Evolutionary conservation across 1,140 invertebrate genomes (phyloP), one percentile per base, ranked within the genome.

Genomic region (Nixonia krombeini): DNA sequence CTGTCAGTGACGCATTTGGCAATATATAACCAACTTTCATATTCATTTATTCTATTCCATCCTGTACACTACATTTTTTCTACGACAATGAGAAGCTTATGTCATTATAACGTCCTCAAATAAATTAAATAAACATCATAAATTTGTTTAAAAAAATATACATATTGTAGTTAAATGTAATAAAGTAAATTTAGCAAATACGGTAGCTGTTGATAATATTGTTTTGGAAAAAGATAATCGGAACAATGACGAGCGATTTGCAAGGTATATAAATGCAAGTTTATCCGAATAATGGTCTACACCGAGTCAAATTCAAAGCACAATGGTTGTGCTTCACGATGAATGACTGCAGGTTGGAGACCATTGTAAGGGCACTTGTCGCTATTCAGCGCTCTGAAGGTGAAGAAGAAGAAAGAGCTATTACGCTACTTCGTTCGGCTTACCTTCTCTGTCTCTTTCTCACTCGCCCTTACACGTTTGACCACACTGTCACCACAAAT

Each of bases 361-460:
- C 59, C 56, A 72, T 72, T 72, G 69, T 68, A 0, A 33, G 52
- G 46, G 64, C 69, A 72, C 69, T 72, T 72, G 69, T 72, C 42
- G 55, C 64, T 42, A 72, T 72, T 64, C 51, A 61, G 21, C 67
- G 49, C 66, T 10, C 26, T 66, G 55, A 63, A 59, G 50, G 53
- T 56, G 63, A 53, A n/a, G n/a, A n/a, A n/a, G n/a, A n/a, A n/a
- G n/a, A 41, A 63, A 59, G 25, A 63, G 57, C 53, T 63, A 69
- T 69, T 59, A n/a, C n/a, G n/a, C n/a, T 42, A 16, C 9, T 52
- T 53, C 49, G 66, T 58, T 56, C 55, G 46, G 26, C 53, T 44
- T 58, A 26, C 4, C 4, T 26, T 9, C 9, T 26, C 25, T 26
- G 25, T 26, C 9, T 26, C 9, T n/a, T n/a, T n/a, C n/a, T n/a